Evolutionary conservation across 2,888 invertebrate species (phyloP), one percentile per base, ranked within the genome.

Genomic region (Drepana falcataria): DNA sequence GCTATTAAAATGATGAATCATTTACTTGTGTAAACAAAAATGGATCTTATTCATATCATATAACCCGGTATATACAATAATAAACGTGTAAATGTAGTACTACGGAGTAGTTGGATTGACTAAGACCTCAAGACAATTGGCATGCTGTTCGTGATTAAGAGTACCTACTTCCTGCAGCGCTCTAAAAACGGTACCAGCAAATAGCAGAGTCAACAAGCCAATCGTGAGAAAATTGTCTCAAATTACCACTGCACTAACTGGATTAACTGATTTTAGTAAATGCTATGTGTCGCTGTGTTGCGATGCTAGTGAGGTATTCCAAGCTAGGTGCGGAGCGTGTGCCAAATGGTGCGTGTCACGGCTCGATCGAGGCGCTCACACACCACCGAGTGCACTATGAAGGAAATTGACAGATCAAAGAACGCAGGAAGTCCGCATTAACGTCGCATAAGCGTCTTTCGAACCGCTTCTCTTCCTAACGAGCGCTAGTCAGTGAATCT

Each of bases 401-500:
- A 84, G 80, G 78, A 85, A 87, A 88, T 88, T 87, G 85, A 81
- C 77, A 77, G 79, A 85, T 79, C 81, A 87, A 84, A 85, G 84
- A 81, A 75, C 75, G 61, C 85, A 83, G 89, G 89, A 89, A 83
- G 87, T 84, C 73, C 77, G 78, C 81, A 88, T 88, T 87, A 88
- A 74, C 79, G 74, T 71, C 69, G 76, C 72, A 73, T 75, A 71
- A 77, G 75, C 76, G 71, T 75, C 73, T 78, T 81, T 81, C 80
- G 80, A 83, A 79, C 69, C 60, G 58, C 57, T 67, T 68, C 72
- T 74, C 73, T 73, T 69, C 69, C 73, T 74, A 69, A 66, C 65
- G 59, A 63, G 52, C 41, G 37, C n/a, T 4, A 49, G 37, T 21
- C 5, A 35, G 33, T 49, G 49, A 21, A 21, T 35, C 35, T 49